Base-by-base conservation (phyloP, 2,888 invertebrate genomes). In the Alentia gelatinosa region DNA sequence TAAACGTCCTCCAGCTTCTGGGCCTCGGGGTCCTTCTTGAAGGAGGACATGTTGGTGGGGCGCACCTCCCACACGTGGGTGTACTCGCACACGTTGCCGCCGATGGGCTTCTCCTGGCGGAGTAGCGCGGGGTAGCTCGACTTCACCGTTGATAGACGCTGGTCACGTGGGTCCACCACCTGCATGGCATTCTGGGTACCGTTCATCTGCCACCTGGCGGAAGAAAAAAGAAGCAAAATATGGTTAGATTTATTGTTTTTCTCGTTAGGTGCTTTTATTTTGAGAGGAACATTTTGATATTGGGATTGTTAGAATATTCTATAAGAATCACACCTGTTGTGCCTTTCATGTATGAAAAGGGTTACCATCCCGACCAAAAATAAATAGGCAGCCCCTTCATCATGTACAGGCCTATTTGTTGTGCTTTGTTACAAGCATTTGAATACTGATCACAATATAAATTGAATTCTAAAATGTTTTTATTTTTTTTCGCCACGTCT, bases 51-150 rank as follows among this genome's bases (percentile, higher is more conserved):
- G 42, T 68, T 68, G 42, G 75, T 74, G 42, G 90, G 90, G n/a
- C 79, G 75, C 47, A 90, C 90, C 40, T 90, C 90, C 90, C 90
- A 90, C 26, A 90, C 90, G 30, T 90, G 90, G 30, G 90, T 90
- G 90, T 90, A 90, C 42, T 90, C 90, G n/a, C 90, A 90, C 26
- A 90, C 79, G 35, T 90, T 90, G 68, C 90, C 90, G 42, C 90
- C 56, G 23, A 90, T 79, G 3, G 42, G 90, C 47, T 90, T 90
- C 83, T 90, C 90, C 83, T 90, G 90, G 3, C 90, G 26, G 30
- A 90, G 79, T n/a, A 90, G 74, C 0, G 74, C 90, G 19, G 90
- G 90, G 90, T 74, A 90, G 42, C 83, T 83, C 15, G 42, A 23
- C 40, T 74, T 89, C 5, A 74, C 37, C 26, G 68, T 40, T 7